Evolutionary conservation across 2,113 vertebrate genomes (phyloP).

Genomic region (Promerops cafer): DNA sequence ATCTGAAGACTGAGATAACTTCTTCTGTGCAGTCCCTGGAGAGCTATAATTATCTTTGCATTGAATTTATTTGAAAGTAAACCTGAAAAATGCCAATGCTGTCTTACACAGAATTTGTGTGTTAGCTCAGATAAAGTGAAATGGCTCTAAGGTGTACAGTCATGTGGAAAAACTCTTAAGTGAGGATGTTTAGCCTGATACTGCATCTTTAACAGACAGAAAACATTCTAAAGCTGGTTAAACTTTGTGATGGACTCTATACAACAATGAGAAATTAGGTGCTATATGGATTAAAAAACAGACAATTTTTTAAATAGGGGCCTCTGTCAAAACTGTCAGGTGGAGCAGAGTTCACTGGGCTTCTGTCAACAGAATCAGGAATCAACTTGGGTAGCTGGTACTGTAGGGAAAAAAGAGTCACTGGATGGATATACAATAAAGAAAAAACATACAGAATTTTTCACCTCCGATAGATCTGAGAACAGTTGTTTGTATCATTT

Average conservation of each 20-base stretch:
- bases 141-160: not conserved
- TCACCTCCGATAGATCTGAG: not conserved
- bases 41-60: not conserved
- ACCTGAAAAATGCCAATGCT: not conserved
- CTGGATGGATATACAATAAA: not conserved
- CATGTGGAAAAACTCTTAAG: not conserved
- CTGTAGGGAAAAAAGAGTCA: not conserved
- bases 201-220: not conserved
- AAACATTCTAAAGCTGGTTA: not conserved
- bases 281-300: not conserved
- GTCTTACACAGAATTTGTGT: not conserved
- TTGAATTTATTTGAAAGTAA: not conserved
- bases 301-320: not conserved
- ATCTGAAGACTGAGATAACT: not conserved
- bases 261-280: not conserved
- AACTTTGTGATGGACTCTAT: not conserved
- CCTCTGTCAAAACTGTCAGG: not conserved
- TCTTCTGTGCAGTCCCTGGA: not conserved
- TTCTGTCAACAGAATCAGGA: not conserved
- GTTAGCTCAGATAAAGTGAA: not conserved
- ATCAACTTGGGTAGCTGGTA: not conserved
- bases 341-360: not conserved
- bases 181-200: not conserved
- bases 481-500: not conserved
- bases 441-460: not conserved